Evolutionary conservation across 1,140 invertebrate genomes (phyloP), one percentile per base, ranked within the genome.

Genomic region (Drosophila elegans): DNA sequence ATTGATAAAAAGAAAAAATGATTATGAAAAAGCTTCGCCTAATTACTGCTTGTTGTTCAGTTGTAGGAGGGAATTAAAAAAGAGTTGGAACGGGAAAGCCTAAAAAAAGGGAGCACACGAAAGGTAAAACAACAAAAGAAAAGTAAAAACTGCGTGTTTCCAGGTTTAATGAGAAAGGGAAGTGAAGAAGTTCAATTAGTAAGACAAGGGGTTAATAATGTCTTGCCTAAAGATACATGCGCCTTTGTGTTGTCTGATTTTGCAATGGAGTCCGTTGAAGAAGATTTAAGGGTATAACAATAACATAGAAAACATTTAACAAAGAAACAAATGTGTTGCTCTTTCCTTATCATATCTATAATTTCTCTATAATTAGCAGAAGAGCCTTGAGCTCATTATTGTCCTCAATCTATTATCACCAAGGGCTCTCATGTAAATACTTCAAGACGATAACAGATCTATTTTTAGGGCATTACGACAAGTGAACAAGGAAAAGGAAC

Each of bases 31-130:
- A 45, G 52, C 53, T 52, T 32, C 36, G 36, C n/a, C 69, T 76
- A 76, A 76, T 76, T 76, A 76, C 72, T 13, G 32, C 29, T 11
- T 60, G 71, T 83, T 83, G 74, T 79, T 64, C 12, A 10, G 51
- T 69, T 69, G 36, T 11, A 38, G 67, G 49, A 42, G 49, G 34
- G 27, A 48, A 55, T 39, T 39, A 55, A 45, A 71, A 69, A 48
- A 55, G 16, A 25, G 46, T 3, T 13, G 32, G 6, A 1, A n/a
- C 7, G 25, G 6, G 13, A 27, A 34, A 12, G 1, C 42, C 29
- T 25, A 7, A 29, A 10, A 42, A 42, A 64, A 49, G 34, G 45
- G n/a, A 27, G 11, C 11, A 48, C 45, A 29, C 25, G 4, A 48
- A 32, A 49, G 46, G 36, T 16, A 25, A 21, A 34, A 27, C 7